Conservation (phyloP, 1,140 invertebrate species). For the Rhagoletis zephyria region DNA sequence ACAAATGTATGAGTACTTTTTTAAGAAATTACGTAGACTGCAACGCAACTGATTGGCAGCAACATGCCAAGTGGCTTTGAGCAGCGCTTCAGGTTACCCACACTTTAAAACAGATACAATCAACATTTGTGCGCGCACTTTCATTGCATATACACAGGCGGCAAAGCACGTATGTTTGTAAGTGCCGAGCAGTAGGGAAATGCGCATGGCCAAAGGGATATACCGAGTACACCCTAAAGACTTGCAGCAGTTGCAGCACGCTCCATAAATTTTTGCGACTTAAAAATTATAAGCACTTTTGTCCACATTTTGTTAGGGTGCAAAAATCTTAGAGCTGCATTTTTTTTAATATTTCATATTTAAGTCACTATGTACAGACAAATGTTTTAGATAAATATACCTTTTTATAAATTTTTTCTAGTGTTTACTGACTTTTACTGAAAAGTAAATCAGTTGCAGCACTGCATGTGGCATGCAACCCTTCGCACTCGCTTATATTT, state of each 20-base stretch:
- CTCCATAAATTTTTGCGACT: background rate
- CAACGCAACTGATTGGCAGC: background rate
- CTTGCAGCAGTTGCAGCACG: background rate
- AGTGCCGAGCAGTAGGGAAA: background rate
- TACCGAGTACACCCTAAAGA: background rate
- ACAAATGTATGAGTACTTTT: no score
- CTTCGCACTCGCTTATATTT: no score
- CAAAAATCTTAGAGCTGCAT: background rate
- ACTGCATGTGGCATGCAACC: background rate
- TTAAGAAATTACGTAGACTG: background rate
- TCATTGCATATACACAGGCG: constrained; percentile 26
- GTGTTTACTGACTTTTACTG: constrained; percentile 1
- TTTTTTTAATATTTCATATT: background rate
- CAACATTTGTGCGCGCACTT: background rate
- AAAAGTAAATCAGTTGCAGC: constrained; percentile 15
- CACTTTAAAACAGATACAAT: background rate
- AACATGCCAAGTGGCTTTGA: background rate
- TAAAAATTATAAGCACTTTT: background rate
- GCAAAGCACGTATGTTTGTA: background rate
- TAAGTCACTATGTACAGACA: no score
- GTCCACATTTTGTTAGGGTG: constrained; percentile 21
- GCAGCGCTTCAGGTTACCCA: background rate
- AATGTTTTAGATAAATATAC: background rate
- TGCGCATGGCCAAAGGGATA: background rate
- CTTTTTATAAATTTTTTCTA: background rate